Evolutionary conservation across 53 echinoderm and acorn worm genomes (phyloP), one percentile per base, ranked within the genome.

Genomic region (Stichopus horrens): DNA sequence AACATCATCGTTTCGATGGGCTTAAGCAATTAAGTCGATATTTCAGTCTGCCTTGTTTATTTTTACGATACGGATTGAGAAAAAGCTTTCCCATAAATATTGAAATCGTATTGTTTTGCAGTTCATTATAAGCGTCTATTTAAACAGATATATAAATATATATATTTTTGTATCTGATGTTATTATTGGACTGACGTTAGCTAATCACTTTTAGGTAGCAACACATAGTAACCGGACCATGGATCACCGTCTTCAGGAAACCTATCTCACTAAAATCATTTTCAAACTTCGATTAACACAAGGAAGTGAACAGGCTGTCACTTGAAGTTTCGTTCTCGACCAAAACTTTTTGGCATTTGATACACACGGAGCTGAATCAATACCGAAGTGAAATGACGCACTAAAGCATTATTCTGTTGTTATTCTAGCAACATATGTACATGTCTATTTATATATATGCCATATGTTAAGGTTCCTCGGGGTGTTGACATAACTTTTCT

Each of bases 181-280:
- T 71, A 71, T 71, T 20, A 71, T 71, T 71, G 18, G 14, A 71
- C 71, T 71, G 71, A 71, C 71, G 71, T 71, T 71, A 18, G 71
- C 18, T 18, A 71, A 20, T 6, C 7, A 71, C 18, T 20, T 71
- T 71, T 71, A 71, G 71, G 71, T 71, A 71, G 71, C 71, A 71
- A 71, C 71, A 71, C 71, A 71, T 71, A 18, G 71, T 71, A 71
- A 71, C 71, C 71, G 19, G 19, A 71, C 71, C n/a, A 71, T n/a
- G n/a, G 71, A 13, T 71, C 18, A 16, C 71, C 19, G 18, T 71
- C 19, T 71, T 71, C 71, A 71, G 71, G 71, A 71, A 71, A 71
- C n/a, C 18, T 16, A 71, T 71, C 71, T 18, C 71, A 71, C 18
- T 71, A 71, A 71, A 18, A 71, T 71, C 19, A 13, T n/a, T 71